phyloP scores from a whole-genome alignment of 2,113 vertebrate genomes.

The Pygathrix nemaeus region DNA sequence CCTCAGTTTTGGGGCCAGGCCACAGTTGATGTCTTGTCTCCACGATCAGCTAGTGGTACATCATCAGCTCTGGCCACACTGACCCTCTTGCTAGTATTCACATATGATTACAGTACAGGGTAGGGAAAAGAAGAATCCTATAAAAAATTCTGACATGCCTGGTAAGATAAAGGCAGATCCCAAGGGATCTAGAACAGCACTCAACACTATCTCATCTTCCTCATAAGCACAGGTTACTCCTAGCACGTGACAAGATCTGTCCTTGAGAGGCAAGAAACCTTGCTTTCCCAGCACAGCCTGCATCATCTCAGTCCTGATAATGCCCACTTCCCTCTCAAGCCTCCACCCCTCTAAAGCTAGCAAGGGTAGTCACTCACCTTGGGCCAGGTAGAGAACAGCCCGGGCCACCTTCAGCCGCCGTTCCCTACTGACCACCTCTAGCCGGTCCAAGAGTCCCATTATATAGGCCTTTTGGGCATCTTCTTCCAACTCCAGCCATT shows the following conservation, averaged over 20 bases:
- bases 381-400: constrained; percentile 95
- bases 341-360: neutral
- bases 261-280: neutral
- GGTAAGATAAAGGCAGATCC: neutral
- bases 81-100: neutral
- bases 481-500: constrained; percentile 90
- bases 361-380: constrained; percentile 85
- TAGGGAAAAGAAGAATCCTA: neutral
- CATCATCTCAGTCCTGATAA: neutral
- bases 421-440: constrained; percentile 95
- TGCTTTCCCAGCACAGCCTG: neutral
- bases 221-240: neutral
- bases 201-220: neutral
- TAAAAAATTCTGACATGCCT: neutral
- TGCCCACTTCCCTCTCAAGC: neutral
- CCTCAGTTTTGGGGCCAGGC: neutral
- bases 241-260: neutral
- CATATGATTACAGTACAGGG: neutral
- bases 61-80: neutral
- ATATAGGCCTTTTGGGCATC: constrained; percentile 91
- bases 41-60: neutral
- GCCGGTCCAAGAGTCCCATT: constrained; percentile 93
- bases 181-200: neutral
- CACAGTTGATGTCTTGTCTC: neutral
- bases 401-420: constrained; percentile 92